phyloP scores from a whole-genome alignment of 2,113 vertebrate genomes.

The Pseudorasbora parva region DNA sequence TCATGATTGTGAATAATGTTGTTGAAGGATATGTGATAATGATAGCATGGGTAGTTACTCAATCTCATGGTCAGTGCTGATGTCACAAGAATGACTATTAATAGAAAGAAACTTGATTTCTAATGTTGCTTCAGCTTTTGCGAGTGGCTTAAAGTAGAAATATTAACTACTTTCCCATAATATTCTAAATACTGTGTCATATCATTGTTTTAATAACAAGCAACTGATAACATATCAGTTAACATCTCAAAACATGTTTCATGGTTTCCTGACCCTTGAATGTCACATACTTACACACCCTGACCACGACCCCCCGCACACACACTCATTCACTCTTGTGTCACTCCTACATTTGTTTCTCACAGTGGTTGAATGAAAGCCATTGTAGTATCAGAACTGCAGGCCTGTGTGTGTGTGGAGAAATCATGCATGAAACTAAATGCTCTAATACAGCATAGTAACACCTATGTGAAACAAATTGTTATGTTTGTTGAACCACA shows the following conservation, averaged over 20 bases:
- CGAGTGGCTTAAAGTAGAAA: not conserved
- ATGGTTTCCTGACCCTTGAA: slow-evolving; percentile 14
- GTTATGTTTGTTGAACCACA: not conserved
- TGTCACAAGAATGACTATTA: not conserved
- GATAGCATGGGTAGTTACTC: not conserved
- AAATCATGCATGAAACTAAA: not conserved
- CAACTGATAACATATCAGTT: not conserved
- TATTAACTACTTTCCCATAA: not conserved
- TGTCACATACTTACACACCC: not conserved
- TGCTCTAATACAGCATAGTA: not conserved
- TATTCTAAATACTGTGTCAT: not conserved
- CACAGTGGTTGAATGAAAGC: not conserved
- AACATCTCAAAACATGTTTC: not conserved
- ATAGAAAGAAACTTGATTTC: not conserved
- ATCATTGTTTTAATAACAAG: not conserved
- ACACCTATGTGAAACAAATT: not conserved
- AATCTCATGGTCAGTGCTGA: not conserved
- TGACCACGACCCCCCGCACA: too few species aligned
- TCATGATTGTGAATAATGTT: not conserved
- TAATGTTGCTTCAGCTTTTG: too few species aligned
- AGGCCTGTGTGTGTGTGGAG: not conserved
- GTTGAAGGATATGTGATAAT: not conserved
- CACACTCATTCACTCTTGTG: not conserved
- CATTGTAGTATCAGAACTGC: not conserved
- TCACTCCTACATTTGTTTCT: slow-evolving; percentile 7